Percentiles rank a stretch among this genome's conserved stretches.
These are phyloP conservation scores for Phymanthus crucifer DNA, from an alignment of 92 coral and sea anemone genomes.

Conservation along the genomic window DNA sequence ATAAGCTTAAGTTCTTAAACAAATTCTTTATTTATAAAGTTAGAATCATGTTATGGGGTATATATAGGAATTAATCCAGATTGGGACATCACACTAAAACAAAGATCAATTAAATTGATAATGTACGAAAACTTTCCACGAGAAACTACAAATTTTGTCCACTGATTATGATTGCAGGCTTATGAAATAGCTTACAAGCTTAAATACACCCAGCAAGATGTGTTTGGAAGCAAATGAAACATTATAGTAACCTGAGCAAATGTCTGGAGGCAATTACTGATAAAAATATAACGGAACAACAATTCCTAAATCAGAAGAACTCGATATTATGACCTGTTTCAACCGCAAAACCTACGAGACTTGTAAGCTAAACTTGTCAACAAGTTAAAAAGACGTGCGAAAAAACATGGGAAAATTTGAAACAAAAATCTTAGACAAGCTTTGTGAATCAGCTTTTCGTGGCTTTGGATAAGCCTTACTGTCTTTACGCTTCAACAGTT, in stretches of 20 bases:
- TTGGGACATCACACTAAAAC: neutral
- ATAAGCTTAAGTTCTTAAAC: no score
- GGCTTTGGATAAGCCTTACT: neutral
- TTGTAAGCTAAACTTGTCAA: neutral
- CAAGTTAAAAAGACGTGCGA: neutral
- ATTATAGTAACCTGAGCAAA: no score
- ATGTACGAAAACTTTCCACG: neutral
- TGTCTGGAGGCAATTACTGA: neutral
- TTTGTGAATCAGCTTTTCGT: neutral
- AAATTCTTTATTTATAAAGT: neutral
- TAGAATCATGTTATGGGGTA: neutral
- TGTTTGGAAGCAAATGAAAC: neutral
- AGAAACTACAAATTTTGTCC: neutral
- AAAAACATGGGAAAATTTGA: neutral
- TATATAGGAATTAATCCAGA: neutral
- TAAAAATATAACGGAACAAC: neutral
- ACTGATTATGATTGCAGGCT: neutral
- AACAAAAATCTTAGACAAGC: neutral
- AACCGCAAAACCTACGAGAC: neutral
- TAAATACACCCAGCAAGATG: neutral
- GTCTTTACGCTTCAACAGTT: neutral
- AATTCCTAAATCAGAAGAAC: neutral
- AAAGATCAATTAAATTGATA: neutral
- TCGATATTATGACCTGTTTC: neutral
- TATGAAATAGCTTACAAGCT: neutral